Evolutionary conservation across 1,140 invertebrate species (phyloP).

Genomic region (Habropoda laboriosa): DNA sequence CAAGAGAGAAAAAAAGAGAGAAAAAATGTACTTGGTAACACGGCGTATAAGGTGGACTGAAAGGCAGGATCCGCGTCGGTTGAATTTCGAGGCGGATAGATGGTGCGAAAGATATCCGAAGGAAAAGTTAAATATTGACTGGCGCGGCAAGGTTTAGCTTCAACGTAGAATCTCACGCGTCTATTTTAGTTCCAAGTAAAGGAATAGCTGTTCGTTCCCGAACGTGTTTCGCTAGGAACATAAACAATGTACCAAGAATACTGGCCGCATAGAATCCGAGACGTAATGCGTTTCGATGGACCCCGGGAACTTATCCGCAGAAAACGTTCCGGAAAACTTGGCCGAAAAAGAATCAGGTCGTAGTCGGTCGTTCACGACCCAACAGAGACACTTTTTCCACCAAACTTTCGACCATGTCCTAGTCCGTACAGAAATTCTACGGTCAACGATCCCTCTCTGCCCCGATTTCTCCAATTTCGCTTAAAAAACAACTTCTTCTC

Average conservation of each 20-base stretch:
- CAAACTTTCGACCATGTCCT: slow-evolving; percentile 60
- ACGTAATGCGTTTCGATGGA: slow-evolving; percentile 12
- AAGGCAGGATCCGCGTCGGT: not conserved
- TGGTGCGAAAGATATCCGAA: slow-evolving; percentile 6
- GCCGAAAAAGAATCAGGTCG: slow-evolving; percentile 36
- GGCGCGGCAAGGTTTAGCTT: slow-evolving; percentile 3
- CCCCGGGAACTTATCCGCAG: not conserved
- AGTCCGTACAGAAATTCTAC: slow-evolving; percentile 45
- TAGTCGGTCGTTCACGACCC: not conserved
- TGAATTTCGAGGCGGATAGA: not conserved
- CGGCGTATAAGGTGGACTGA: not conserved
- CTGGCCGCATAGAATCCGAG: slow-evolving; percentile 8
- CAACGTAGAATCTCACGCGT: slow-evolving; percentile 34
- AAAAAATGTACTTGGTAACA: not conserved
- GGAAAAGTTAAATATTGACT: slow-evolving; percentile 45
- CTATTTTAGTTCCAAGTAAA: slow-evolving; percentile 43
- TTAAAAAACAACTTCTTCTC: slow-evolving; percentile 16
- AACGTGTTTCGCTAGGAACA: slow-evolving; percentile 31
- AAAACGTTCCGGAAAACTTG: slow-evolving; percentile 17
- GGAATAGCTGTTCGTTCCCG: slow-evolving; percentile 31
- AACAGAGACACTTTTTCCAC: slow-evolving; percentile 43
- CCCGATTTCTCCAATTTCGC: slow-evolving; percentile 64
- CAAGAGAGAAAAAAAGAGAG: not conserved
- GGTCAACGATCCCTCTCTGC: slow-evolving; percentile 60
- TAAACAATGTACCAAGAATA: slow-evolving; percentile 46